Percentiles rank a stretch among this genome's conserved stretches.
Conservation (phyloP, 2,888 invertebrate species). For the Peribatodes rhomboidaria region DNA sequence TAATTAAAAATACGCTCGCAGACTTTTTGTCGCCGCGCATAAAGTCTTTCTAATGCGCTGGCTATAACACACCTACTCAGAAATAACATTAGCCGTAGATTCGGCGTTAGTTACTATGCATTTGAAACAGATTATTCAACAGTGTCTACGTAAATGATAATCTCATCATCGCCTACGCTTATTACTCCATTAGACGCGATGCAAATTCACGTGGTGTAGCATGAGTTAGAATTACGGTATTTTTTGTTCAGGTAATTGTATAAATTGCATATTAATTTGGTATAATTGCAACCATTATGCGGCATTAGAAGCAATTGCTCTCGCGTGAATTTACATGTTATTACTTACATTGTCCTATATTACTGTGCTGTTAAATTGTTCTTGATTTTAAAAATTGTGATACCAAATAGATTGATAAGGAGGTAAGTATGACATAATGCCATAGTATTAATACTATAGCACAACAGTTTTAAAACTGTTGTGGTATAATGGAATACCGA, state of each 20-base stretch:
- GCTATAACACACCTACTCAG: not conserved
- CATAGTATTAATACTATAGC: too few species aligned
- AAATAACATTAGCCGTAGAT: slow-evolving; percentile 16
- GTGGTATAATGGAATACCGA: too few species aligned
- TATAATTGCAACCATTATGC: slow-evolving; percentile 14
- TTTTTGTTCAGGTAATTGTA: slow-evolving; percentile 7
- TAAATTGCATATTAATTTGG: slow-evolving; percentile 20
- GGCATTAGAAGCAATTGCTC: slow-evolving; percentile 8
- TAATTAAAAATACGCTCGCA: too few species aligned
- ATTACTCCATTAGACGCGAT: slow-evolving; percentile 33
- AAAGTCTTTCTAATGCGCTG: not conserved
- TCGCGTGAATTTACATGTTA: slow-evolving; percentile 5
- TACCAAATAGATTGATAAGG: too few species aligned
- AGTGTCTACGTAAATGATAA: slow-evolving; percentile 22
- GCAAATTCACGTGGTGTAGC: slow-evolving; percentile 18
- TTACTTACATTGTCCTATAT: slow-evolving; percentile 5
- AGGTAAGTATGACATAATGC: too few species aligned
- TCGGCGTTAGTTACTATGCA: slow-evolving; percentile 12
- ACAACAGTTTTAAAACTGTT: too few species aligned
- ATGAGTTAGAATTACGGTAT: not conserved
- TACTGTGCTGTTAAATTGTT: too few species aligned
- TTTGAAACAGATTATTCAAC: slow-evolving; percentile 1
- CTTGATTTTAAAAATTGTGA: not conserved
- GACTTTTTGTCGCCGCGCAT: not conserved
- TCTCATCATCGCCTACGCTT: slow-evolving; percentile 35